Base-by-base conservation (phyloP, 2,888 invertebrate species). In the Himalopsyche japonica region DNA sequence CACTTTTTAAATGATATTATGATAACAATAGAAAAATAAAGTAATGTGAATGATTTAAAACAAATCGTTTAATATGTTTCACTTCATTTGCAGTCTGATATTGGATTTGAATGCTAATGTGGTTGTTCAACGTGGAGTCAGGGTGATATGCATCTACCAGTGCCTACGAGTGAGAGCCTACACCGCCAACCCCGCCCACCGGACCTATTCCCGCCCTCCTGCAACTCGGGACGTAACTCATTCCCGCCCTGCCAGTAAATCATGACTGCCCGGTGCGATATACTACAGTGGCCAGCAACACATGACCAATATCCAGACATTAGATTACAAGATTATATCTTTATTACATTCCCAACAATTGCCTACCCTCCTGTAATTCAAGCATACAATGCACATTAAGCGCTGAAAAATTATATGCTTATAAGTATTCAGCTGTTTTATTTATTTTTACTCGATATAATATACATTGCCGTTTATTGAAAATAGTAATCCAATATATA, bases 241-340 rank as follows among this genome's bases (percentile, higher is more conserved):
- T 84, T 76, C 79, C 80, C 79, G 82, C 70, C 47, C 82, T 32
- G 84, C 48, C 84, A 37, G 77, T 86, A 84, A 86, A 86, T 86
- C 86, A 86, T 84, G 82, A 79, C 81, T 80, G 80, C 77, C 83
- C 82, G 81, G 57, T 20, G 49, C 57, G 57, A 57, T 57, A 3
- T 57, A 57, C 57, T 20, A 57, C 57, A 57, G 57, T 57, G 57
- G 57, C 57, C 57, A 57, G 57, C 20, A 57, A 57, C 57, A 57
- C 20, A 57, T 57, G 57, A 24, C 57, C 57, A 57, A 57, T 57
- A 57, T 6, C 7, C 20, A 20, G 57, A 57, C 20, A 57, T 20
- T 20, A 24, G 57, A 57, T 57, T n/a, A 6, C 57, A 57, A 24
- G n/a, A 20, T 57, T 8, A 57, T 3, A 57, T 2, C 24, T 20